Conservation (phyloP, 23 tunicate species). For the Ciona savignyi region DNA sequence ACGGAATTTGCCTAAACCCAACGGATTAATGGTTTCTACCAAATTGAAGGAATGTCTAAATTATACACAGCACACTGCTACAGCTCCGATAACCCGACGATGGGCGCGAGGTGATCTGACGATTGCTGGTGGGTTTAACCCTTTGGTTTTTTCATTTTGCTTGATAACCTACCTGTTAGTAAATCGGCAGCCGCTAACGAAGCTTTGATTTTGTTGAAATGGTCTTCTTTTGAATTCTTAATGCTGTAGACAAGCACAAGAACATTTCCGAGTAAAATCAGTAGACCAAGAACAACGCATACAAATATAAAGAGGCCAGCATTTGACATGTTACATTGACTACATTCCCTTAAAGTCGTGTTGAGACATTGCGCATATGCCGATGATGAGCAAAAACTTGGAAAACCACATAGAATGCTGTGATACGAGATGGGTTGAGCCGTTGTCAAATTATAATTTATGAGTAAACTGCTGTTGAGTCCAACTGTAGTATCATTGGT, state of each 20-base stretch:
- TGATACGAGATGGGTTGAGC: no score
- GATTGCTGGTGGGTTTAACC: no score
- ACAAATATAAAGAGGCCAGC: background rate
- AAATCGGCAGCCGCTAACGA: background rate
- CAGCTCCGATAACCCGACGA: no score
- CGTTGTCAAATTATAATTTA: no score
- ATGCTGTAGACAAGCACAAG: background rate
- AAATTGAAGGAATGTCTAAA: background rate
- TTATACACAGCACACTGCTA: no score
- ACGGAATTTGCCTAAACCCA: background rate
- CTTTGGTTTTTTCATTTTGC: background rate
- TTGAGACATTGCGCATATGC: background rate
- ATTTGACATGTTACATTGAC: background rate
- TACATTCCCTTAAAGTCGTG: background rate
- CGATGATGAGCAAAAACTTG: background rate
- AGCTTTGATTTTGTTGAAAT: background rate
- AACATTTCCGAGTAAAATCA: background rate
- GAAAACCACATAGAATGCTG: background rate
- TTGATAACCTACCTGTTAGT: background rate
- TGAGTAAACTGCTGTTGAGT: no score
- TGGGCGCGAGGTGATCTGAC: no score
- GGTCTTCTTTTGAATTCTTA: background rate
- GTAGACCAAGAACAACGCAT: background rate
- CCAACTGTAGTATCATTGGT: no score
- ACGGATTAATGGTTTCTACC: background rate